phyloP scores from a whole-genome alignment of 2,113 vertebrate species.

The Nycticorax nycticorax region DNA sequence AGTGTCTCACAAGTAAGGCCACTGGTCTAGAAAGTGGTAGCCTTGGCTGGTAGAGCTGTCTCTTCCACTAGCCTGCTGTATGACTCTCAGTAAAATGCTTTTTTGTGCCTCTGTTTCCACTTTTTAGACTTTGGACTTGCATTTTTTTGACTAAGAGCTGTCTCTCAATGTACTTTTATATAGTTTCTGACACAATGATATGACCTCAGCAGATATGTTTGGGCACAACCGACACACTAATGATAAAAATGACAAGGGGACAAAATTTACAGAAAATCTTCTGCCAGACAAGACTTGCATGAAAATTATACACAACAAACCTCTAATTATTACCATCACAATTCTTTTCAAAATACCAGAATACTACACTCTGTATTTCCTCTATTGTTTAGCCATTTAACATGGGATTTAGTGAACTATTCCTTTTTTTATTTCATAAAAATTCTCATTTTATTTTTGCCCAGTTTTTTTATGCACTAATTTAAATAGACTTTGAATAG shows the following conservation, averaged over 20 bases:
- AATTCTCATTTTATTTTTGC: not conserved
- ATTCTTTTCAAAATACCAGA: not conserved
- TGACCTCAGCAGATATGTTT: not conserved
- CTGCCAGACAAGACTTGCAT: not conserved
- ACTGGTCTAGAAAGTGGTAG: not conserved
- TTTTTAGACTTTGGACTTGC: not conserved
- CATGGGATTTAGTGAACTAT: not conserved
- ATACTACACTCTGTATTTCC: not conserved
- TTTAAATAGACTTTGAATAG: conserved; percentile 21
- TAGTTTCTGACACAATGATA: not conserved
- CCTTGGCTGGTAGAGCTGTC: not conserved
- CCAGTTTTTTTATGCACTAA: not conserved
- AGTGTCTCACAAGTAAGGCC: not conserved
- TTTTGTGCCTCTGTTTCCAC: not conserved
- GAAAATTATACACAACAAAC: not conserved
- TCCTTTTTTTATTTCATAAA: not conserved
- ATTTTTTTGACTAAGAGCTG: not conserved
- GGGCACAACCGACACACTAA: fast-evolving
- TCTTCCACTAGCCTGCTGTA: not conserved
- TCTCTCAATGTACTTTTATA: not conserved
- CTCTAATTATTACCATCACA: not conserved
- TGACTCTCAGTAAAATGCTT: not conserved
- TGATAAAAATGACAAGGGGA: not conserved
- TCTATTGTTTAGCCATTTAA: not conserved
- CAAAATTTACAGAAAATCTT: not conserved